phyloP scores from a whole-genome alignment of 2,888 invertebrate genomes.

The Entomobrya proxima region DNA sequence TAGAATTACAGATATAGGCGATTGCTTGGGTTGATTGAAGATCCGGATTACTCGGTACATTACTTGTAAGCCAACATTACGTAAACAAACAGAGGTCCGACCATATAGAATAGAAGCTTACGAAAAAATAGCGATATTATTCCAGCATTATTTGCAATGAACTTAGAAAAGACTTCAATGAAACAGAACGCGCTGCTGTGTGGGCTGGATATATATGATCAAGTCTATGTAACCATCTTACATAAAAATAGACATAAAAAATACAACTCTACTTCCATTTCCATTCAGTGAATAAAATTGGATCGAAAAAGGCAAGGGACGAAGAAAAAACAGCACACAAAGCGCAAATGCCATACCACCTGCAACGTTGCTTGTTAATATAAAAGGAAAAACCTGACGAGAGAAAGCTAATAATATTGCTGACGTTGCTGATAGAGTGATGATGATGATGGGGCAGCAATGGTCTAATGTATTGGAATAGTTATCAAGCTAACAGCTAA shows the following conservation, averaged over 20 bases:
- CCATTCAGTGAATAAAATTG: conserved; percentile 25
- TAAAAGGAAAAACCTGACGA: neutral
- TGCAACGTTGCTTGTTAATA: conserved; percentile 49
- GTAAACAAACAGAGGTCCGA: conserved; percentile 18
- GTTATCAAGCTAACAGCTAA: no score
- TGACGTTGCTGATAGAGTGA: conserved; percentile 17
- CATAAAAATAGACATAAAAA: neutral
- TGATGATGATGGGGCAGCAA: conserved; percentile 27
- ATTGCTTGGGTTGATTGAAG: conserved; percentile 35
- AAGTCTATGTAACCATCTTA: neutral
- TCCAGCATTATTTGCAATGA: conserved; percentile 16
- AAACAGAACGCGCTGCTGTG: no score
- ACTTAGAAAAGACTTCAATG: no score
- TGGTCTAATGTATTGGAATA: no score
- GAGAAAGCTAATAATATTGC: conserved; percentile 52
- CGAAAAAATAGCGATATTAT: conserved; percentile 12
- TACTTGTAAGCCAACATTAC: conserved; percentile 22
- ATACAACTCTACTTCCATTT: neutral
- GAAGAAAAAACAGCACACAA: conserved; percentile 5
- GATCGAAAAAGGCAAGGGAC: neutral
- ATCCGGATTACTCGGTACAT: conserved; percentile 38
- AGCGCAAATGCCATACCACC: conserved; percentile 41
- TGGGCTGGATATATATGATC: neutral
- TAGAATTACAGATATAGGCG: conserved; percentile 24
- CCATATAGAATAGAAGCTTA: neutral